Conservation (phyloP, 2,797 vertebrate species). For the Eremophila alpestris region DNA sequence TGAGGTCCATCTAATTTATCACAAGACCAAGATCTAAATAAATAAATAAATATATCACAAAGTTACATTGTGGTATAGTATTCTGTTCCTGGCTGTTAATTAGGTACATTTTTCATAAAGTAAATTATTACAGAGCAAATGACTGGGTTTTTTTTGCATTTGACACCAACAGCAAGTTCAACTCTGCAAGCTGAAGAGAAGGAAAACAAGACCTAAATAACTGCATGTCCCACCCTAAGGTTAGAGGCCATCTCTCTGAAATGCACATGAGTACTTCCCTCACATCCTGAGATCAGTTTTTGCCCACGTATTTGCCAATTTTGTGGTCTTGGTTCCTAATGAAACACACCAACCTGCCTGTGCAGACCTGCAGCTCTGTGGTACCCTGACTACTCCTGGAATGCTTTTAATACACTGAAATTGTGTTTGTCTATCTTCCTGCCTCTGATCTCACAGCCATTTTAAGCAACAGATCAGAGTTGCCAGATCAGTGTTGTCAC, state of each 20-base stretch:
- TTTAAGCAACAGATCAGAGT: background rate
- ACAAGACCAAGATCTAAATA: background rate
- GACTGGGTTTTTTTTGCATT: background rate
- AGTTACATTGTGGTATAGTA: background rate
- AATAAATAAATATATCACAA: background rate
- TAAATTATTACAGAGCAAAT: background rate
- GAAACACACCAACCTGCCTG: background rate
- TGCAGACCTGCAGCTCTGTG: background rate
- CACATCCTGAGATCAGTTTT: background rate
- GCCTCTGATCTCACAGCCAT: background rate
- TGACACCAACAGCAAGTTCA: background rate
- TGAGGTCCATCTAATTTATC: background rate
- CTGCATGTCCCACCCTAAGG: background rate
- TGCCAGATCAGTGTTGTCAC: background rate
- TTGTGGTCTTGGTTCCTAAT: background rate
- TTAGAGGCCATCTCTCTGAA: background rate
- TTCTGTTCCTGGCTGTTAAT: background rate
- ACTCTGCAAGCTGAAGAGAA: background rate
- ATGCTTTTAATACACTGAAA: slow-evolving; percentile 2
- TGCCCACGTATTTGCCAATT: background rate
- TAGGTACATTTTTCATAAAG: background rate
- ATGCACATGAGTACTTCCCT: background rate
- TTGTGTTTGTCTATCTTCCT: background rate
- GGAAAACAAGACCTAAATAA: background rate
- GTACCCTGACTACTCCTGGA: slow-evolving; percentile 12